A percentile compares a stretch with the other conserved stretches of the same genome.
Evolutionary conservation across 2,113 vertebrate genomes (phyloP).

Genomic region (Camelus dromedarius): DNA sequence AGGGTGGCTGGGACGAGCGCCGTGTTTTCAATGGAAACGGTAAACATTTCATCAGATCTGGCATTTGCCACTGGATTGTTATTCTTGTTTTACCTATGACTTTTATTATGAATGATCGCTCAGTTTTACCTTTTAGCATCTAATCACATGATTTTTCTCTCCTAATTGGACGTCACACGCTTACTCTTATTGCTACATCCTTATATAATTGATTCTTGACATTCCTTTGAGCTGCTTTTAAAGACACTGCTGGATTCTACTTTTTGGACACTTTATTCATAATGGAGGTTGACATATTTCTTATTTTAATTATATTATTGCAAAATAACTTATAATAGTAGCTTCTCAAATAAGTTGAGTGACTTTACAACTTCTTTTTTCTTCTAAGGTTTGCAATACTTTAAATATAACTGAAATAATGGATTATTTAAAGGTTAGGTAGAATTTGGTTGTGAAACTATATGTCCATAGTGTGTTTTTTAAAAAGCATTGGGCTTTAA

Average conservation of each 20-base stretch:
- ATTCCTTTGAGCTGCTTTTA: neutral
- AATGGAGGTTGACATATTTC: neutral
- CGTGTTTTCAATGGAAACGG: neutral
- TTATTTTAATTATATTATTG: neutral
- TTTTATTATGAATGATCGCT: neutral
- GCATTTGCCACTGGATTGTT: accelerated
- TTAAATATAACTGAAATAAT: neutral
- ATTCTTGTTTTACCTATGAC: neutral
- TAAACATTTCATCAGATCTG: neutral
- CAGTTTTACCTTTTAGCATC: neutral
- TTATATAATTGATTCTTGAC: neutral
- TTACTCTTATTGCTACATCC: neutral
- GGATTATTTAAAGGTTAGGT: neutral
- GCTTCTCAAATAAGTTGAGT: neutral
- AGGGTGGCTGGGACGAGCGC: neutral
- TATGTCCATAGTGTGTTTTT: neutral
- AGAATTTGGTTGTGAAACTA: neutral
- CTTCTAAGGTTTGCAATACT: neutral
- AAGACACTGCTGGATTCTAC: neutral
- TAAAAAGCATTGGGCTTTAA: neutral
- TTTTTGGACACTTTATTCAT: neutral
- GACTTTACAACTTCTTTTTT: neutral
- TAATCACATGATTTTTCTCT: neutral
- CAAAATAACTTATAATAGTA: neutral
- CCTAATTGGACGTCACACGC: neutral